phyloP scores from a whole-genome alignment of 1,140 invertebrate species.

The Branchinecta lindahli region DNA sequence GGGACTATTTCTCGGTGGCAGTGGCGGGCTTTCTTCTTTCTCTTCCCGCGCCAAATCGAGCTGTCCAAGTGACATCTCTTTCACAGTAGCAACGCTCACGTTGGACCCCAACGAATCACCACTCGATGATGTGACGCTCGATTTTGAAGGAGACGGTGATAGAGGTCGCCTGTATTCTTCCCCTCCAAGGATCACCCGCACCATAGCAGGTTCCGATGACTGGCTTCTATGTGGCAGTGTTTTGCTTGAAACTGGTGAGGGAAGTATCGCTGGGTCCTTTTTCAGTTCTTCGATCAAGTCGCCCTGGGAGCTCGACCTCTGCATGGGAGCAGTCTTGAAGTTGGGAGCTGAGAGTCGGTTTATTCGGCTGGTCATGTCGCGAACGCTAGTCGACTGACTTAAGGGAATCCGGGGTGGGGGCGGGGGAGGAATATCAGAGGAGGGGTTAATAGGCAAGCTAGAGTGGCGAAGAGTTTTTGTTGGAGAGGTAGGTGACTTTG shows the following conservation, averaged over 20 bases:
- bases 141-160: constrained; percentile 24
- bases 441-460: constrained; percentile 12
- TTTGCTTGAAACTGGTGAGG: neutral
- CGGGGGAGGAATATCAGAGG: constrained; percentile 17
- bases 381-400: neutral
- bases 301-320: constrained; percentile 24
- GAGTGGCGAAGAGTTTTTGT: constrained; percentile 2
- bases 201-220: constrained; percentile 7
- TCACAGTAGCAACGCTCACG: constrained; percentile 27
- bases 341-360: constrained; percentile 18
- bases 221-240: neutral
- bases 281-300: constrained; percentile 18
- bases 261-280: neutral
- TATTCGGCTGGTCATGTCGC: constrained; percentile 9
- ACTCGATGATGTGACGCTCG: constrained; percentile 24
- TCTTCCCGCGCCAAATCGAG: constrained; percentile 15
- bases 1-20: constrained; percentile 37
- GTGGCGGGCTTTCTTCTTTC: constrained; percentile 34
- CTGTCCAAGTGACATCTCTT: constrained; percentile 23
- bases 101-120: constrained; percentile 27
- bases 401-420: constrained; percentile 18
- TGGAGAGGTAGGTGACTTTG: constrained; percentile 13
- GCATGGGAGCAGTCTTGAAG: constrained; percentile 13
- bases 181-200: constrained; percentile 21
- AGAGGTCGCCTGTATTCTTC: constrained; percentile 12